A percentile compares a stretch with the other conserved stretches of the same genome.
These are phyloP conservation scores for Phalacrocorax pelagicus DNA, from an alignment of 2,113 vertebrate species.

Conservation along the genomic window DNA sequence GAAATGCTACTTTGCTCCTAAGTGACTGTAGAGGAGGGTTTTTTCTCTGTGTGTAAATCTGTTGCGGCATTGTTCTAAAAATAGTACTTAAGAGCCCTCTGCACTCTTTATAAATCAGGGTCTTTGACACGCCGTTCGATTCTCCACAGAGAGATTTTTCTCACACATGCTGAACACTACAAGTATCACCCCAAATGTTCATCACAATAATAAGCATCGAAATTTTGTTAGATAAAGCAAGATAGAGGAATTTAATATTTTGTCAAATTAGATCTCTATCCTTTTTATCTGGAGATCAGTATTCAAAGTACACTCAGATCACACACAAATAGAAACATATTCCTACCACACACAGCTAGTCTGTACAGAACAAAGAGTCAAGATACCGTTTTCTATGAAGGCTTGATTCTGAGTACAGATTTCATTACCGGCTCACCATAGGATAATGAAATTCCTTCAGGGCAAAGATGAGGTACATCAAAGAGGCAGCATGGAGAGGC, in stretches of 20 bases:
- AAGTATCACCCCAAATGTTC: conserved; percentile 49
- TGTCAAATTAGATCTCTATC: conserved; percentile 68
- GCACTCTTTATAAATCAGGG: conserved; percentile 76
- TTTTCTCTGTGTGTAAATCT: conserved; percentile 70
- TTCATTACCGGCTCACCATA: conserved; percentile 69
- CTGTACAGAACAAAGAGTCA: conserved; percentile 67
- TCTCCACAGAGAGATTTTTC: conserved; percentile 28
- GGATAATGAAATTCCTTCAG: conserved; percentile 74
- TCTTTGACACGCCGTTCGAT: conserved; percentile 68
- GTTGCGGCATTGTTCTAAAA: conserved; percentile 78
- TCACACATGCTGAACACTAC: conserved; percentile 42
- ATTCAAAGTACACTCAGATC: conserved; percentile 66
- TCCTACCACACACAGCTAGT: conserved; percentile 63
- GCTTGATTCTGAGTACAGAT: conserved; percentile 70
- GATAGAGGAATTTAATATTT: conserved; percentile 66
- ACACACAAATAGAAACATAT: conserved; percentile 59
- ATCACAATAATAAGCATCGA: conserved; percentile 55
- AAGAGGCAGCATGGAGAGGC: conserved; percentile 58
- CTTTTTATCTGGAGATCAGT: conserved; percentile 61
- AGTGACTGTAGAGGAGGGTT: conserved; percentile 70
- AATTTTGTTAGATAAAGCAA: conserved; percentile 58
- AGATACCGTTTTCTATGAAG: conserved; percentile 67
- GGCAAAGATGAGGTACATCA: conserved; percentile 68
- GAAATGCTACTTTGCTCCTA: conserved; percentile 78
- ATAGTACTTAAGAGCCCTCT: conserved; percentile 75